A percentile compares a stretch with the other conserved stretches of the same genome.
These are phyloP conservation scores for Mactra quadrangularis DNA, from an alignment of 1,140 invertebrate species.

Conservation along the genomic window DNA sequence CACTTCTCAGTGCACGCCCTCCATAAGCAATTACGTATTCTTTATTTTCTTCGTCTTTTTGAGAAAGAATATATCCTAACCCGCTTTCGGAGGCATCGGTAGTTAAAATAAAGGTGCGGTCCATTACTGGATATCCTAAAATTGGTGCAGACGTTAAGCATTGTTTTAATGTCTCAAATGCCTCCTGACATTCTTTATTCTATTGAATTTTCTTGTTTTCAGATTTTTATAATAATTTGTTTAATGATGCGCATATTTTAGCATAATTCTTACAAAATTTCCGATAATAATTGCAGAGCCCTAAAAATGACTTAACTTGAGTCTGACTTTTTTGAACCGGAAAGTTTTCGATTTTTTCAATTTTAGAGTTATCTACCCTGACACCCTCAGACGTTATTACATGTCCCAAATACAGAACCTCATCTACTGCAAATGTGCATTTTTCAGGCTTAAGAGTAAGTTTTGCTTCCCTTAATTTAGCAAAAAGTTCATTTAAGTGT, in stretches of 20 bases:
- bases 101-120: slow-evolving; percentile 13
- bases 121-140: slow-evolving; percentile 21
- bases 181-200: slow-evolving; percentile 56
- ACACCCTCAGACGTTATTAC: slow-evolving; percentile 63
- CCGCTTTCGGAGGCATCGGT: slow-evolving; percentile 27
- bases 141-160: slow-evolving; percentile 54
- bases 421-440: slow-evolving; percentile 61
- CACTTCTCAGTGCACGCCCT: slow-evolving; percentile 18
- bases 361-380: slow-evolving; percentile 48
- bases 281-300: slow-evolving; percentile 83
- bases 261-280: slow-evolving; percentile 78
- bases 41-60: slow-evolving; percentile 47
- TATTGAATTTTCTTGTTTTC: slow-evolving; percentile 78
- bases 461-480: slow-evolving; percentile 45
- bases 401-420: slow-evolving; percentile 67
- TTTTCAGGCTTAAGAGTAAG: slow-evolving; percentile 66
- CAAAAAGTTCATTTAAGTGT: slow-evolving; percentile 58
- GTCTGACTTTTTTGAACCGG: slow-evolving; percentile 73
- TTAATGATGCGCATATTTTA: slow-evolving; percentile 78
- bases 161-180: slow-evolving; percentile 67
- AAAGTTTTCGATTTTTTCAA: slow-evolving; percentile 51
- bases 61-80: slow-evolving; percentile 51
- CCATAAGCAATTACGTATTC: slow-evolving; percentile 49
- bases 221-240: slow-evolving; percentile 73
- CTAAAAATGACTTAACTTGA: slow-evolving; percentile 83